These are phyloP conservation scores for Tetrapedia diversipes DNA, from an alignment of 2,888 invertebrate genomes.

Conservation along the genomic window DNA sequence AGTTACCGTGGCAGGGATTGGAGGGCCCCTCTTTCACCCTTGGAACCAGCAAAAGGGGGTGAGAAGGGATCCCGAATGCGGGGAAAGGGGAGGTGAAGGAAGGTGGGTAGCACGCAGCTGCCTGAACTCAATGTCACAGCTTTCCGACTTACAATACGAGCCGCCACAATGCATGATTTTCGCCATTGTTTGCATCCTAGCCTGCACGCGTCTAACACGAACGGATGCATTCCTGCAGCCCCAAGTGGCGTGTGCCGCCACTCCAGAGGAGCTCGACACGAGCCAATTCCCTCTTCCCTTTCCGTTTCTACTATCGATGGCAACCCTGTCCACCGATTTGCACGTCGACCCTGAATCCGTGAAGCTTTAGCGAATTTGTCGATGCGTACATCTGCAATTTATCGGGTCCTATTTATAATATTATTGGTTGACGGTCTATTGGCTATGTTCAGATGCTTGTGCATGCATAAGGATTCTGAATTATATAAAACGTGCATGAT, in stretches of 20 bases:
- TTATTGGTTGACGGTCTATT: too few species aligned
- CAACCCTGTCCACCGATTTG: slow-evolving; percentile 25
- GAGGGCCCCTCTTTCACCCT: slow-evolving; percentile 51
- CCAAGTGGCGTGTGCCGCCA: slow-evolving; percentile 60
- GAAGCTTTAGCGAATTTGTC: background rate
- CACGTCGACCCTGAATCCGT: slow-evolving; percentile 8
- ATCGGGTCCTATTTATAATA: too few species aligned
- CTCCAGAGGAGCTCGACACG: slow-evolving; percentile 53
- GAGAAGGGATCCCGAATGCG: slow-evolving; percentile 40
- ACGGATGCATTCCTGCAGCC: slow-evolving; percentile 61
- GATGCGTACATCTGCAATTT: too few species aligned
- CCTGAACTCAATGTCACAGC: slow-evolving; percentile 81
- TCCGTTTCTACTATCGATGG: background rate
- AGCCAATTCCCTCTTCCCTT: slow-evolving; percentile 44
- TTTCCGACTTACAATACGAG: slow-evolving; percentile 78
- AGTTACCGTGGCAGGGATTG: slow-evolving; percentile 48
- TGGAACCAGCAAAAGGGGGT: slow-evolving; percentile 52
- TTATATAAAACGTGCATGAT: too few species aligned
- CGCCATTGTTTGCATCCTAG: slow-evolving; percentile 77
- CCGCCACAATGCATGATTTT: slow-evolving; percentile 81
- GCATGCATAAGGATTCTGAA: too few species aligned
- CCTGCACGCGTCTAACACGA: slow-evolving; percentile 73
- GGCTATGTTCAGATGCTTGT: too few species aligned
- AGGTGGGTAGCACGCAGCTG: slow-evolving; percentile 76
- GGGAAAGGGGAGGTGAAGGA: slow-evolving; percentile 22